phyloP scores from a whole-genome alignment of 2,797 vertebrate species.

The Gadopsis marmoratus region DNA sequence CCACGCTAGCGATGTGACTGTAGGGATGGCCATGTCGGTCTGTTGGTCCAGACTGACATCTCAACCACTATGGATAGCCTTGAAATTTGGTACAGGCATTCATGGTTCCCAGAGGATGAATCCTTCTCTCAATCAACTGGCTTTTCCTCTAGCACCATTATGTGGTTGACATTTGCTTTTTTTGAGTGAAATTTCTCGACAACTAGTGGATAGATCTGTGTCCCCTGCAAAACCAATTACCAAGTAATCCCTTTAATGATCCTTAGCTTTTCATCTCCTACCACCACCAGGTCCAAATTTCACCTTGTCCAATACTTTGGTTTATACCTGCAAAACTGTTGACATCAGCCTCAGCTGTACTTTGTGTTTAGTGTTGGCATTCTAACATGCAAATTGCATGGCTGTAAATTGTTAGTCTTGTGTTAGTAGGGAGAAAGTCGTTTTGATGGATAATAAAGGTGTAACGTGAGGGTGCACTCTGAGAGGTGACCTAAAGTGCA shows the following conservation, averaged over 20 bases:
- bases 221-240: neutral
- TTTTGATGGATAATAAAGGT: conserved; percentile 1
- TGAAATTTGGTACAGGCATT: neutral
- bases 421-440: neutral
- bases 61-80: neutral
- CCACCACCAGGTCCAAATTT: neutral
- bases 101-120: neutral
- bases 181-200: neutral
- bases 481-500: neutral
- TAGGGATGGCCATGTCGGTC: neutral
- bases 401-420: neutral
- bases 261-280: neutral
- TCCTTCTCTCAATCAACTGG: neutral
- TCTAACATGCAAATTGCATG: neutral
- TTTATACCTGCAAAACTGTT: neutral
- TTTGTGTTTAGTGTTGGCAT: neutral
- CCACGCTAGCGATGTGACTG: neutral
- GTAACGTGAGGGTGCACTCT: neutral
- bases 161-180: neutral
- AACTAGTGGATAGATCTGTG: neutral
- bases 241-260: neutral
- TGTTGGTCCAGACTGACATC: neutral
- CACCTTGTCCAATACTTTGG: neutral
- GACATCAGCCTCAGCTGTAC: neutral
- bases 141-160: neutral